These are phyloP conservation scores for Chromoteleia sp. DNA, from an alignment of 2,888 invertebrate species.

Conservation along the genomic window DNA sequence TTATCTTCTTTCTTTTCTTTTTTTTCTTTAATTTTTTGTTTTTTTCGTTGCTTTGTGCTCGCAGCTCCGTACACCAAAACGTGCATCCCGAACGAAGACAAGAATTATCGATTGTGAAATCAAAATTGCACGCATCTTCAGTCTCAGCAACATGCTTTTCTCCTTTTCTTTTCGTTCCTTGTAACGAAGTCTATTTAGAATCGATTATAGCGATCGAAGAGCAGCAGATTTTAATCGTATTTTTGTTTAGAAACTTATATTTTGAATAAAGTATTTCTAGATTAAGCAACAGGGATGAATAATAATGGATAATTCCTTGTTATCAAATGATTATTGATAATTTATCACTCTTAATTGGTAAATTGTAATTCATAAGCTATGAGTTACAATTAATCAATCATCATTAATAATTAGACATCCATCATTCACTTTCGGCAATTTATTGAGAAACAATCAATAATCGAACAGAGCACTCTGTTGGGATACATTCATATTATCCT, in stretches of 20 bases:
- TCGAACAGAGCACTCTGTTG: not conserved
- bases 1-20: no score
- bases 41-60: conserved; percentile 16
- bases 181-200: not conserved
- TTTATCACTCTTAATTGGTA: not conserved
- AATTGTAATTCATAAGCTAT: not conserved
- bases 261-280: no score
- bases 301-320: no score
- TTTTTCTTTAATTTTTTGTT: no score
- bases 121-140: conserved; percentile 39
- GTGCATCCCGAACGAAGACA: conserved; percentile 29
- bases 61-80: conserved; percentile 20
- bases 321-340: not conserved
- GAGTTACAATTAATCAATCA: not conserved
- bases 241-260: not conserved
- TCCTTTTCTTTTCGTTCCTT: not conserved
- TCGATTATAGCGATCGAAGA: not conserved
- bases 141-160: conserved; percentile 10
- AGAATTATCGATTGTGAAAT: conserved; percentile 6
- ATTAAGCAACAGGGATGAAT: no score
- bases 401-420: conserved; percentile 2
- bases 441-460: not conserved
- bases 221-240: conserved; percentile 2
- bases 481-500: not conserved
- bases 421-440: no score